Conservation (phyloP, 2,888 invertebrate genomes). For the Druceiella hillmani region DNA sequence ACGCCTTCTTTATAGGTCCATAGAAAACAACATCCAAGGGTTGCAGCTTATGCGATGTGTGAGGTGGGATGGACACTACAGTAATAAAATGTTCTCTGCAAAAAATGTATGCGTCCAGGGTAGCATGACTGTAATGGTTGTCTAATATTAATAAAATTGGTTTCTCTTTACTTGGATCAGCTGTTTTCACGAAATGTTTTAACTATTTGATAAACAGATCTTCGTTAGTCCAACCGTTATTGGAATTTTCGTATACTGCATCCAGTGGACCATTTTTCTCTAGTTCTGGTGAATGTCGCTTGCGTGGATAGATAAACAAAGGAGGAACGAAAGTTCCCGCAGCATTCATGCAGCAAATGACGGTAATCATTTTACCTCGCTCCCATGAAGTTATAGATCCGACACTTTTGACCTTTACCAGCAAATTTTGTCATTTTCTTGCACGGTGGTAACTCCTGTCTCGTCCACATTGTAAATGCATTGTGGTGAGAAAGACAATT, state of each 20-base stretch:
- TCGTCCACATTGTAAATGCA: no score
- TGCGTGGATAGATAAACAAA: background rate
- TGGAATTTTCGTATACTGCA: background rate
- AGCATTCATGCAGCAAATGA: background rate
- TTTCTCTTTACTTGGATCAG: background rate
- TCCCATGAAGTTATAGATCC: background rate
- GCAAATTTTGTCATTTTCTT: background rate
- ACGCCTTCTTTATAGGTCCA: background rate
- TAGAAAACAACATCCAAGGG: background rate
- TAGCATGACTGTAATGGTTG: background rate
- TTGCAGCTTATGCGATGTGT: background rate
- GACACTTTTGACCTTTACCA: no score
- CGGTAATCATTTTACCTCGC: background rate
- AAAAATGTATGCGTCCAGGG: background rate
- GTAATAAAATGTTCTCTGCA: slow-evolving; percentile 1
- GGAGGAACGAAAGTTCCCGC: background rate
- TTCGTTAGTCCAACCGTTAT: background rate
- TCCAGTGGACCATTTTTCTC: background rate
- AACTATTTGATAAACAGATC: background rate
- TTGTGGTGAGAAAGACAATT: no score
- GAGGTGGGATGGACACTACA: background rate
- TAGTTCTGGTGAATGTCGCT: background rate
- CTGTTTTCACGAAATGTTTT: background rate
- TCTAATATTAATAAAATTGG: background rate
- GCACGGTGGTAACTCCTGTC: background rate